Percentiles rank a stretch among this genome's conserved stretches.
These are phyloP conservation scores for Torymus aiolomorphi DNA, from an alignment of 2,888 invertebrate species.

Conservation along the genomic window DNA sequence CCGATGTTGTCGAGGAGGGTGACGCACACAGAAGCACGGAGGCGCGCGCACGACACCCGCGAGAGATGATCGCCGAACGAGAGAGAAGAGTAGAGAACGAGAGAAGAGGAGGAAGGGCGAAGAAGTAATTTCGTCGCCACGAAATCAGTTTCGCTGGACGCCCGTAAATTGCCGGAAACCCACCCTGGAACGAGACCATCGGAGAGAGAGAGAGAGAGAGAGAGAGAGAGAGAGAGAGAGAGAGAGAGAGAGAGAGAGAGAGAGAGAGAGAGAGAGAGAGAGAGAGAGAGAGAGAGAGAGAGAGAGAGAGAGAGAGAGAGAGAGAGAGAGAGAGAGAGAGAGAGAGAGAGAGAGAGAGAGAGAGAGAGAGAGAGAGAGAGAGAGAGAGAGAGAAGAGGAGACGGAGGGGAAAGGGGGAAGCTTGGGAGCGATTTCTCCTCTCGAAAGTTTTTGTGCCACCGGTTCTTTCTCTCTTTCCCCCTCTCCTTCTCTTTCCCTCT, in stretches of 20 bases:
- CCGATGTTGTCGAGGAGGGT: slow-evolving; percentile 42
- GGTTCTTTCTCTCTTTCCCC: slow-evolving; percentile 9
- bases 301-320: not conserved
- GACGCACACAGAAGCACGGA: too few relatives aligned
- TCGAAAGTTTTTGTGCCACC: slow-evolving; percentile 55
- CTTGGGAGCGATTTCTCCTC: slow-evolving; percentile 42
- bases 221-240: not conserved
- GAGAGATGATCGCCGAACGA: too few relatives aligned
- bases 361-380: slow-evolving; percentile 2
- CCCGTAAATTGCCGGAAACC: slow-evolving; percentile 67
- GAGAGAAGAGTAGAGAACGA: not conserved
- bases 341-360: slow-evolving; percentile 2
- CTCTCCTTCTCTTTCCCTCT: slow-evolving; percentile 8
- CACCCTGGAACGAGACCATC: slow-evolving; percentile 20
- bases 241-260: not conserved
- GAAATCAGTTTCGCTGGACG: slow-evolving; percentile 69
- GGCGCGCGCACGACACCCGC: too few relatives aligned
- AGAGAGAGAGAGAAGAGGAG: slow-evolving; percentile 1
- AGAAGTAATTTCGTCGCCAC: slow-evolving; percentile 66
- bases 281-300: not conserved
- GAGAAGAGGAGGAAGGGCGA: slow-evolving; percentile 6
- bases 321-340: not conserved
- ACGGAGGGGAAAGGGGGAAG: not conserved
- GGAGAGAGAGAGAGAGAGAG: slow-evolving; percentile 11
- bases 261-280: not conserved